A percentile compares a stretch with the other conserved stretches of the same genome.
phyloP scores from a whole-genome alignment of 2,797 vertebrate species.

The Pipistrellus nathusii region DNA sequence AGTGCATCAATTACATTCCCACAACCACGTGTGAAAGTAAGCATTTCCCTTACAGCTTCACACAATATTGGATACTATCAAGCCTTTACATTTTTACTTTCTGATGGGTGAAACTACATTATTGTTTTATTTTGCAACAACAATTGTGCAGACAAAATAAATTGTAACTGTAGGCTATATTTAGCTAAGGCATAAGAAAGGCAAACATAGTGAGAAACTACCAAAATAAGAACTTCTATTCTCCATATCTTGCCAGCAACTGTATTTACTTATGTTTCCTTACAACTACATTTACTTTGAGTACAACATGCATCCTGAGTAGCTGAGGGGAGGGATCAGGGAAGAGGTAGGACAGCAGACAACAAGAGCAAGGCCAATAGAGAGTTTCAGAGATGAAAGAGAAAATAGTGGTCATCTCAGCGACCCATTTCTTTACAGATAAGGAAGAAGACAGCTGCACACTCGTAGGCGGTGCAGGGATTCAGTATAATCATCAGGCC shows the following conservation, averaged over 20 bases:
- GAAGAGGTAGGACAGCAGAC: neutral
- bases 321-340: neutral
- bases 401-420: neutral
- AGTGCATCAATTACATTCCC: neutral
- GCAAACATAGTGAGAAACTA: slow-evolving; percentile 50
- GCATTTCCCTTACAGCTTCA: slow-evolving; percentile 19
- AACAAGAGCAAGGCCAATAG: neutral
- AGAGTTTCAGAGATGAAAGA: neutral
- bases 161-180: neutral
- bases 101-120: slow-evolving; percentile 4
- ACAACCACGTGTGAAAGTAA: slow-evolving; percentile 5
- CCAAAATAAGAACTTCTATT: slow-evolving; percentile 54
- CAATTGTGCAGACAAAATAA: neutral
- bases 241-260: neutral
- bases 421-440: neutral
- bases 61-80: neutral
- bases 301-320: neutral
- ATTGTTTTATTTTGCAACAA: slow-evolving; percentile 38
- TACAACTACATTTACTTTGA: slow-evolving; percentile 2
- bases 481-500: neutral
- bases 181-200: neutral
- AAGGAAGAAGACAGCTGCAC: neutral
- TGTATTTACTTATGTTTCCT: slow-evolving; percentile 31
- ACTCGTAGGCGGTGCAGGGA: neutral
- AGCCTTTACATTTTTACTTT: slow-evolving; percentile 2